These are phyloP conservation scores for Watersipora subatra DNA, from an alignment of 1,140 invertebrate species.

Conservation along the genomic window DNA sequence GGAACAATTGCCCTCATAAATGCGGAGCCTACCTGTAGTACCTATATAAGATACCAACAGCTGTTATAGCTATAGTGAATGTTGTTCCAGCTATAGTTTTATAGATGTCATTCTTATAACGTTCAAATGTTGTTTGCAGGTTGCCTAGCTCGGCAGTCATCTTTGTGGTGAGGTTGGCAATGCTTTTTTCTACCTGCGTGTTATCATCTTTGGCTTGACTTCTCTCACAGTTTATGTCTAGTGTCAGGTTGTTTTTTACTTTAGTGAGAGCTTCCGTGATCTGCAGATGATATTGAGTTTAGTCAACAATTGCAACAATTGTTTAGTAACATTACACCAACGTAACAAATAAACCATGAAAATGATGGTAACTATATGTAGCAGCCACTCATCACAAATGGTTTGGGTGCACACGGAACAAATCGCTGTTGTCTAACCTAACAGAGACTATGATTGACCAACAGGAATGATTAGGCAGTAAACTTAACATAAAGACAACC, in stretches of 20 bases:
- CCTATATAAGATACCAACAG: no score
- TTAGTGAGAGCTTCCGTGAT: slow-evolving; percentile 29
- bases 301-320: slow-evolving; percentile 24
- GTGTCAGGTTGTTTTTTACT: slow-evolving; percentile 27
- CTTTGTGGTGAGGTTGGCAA: slow-evolving; percentile 29
- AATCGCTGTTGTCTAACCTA: no score
- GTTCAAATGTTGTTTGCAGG: slow-evolving; percentile 30
- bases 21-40: no score
- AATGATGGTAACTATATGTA: slow-evolving; percentile 1
- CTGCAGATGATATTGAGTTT: slow-evolving; percentile 22
- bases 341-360: slow-evolving; percentile 1
- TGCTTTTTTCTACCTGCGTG: slow-evolving; percentile 25
- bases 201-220: slow-evolving; percentile 35
- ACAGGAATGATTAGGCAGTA: no score
- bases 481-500: no score
- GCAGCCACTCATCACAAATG: no score
- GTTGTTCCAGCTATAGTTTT: slow-evolving; percentile 27
- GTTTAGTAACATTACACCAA: slow-evolving; percentile 22
- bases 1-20: no score
- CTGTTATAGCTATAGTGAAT: background rate
- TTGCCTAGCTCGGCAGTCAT: slow-evolving; percentile 36
- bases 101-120: slow-evolving; percentile 33
- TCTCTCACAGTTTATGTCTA: slow-evolving; percentile 39
- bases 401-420: no score
- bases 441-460: no score